Conservation (phyloP, 2,888 invertebrate species). For the Proisotoma minuta region DNA sequence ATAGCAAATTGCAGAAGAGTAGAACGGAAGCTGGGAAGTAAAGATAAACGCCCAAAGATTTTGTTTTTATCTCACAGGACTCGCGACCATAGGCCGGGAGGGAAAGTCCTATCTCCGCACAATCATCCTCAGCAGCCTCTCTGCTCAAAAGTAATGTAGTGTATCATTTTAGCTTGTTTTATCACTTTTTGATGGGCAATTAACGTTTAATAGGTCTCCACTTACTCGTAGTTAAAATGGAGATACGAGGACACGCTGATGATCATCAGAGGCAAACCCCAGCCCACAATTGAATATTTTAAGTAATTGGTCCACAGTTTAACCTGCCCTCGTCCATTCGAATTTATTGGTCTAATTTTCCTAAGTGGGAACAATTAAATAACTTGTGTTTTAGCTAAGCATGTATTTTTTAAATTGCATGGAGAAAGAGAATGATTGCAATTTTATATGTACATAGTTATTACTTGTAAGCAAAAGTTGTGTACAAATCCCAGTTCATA, state of each 20-base stretch:
- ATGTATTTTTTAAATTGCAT: background rate
- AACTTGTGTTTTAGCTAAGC: background rate
- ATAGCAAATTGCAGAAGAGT: constrained; percentile 34
- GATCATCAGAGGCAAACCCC: constrained; percentile 38
- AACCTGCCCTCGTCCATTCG: no score
- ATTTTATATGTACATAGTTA: background rate
- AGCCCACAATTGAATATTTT: constrained; percentile 27
- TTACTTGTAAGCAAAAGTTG: constrained; percentile 35
- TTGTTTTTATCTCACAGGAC: constrained; percentile 37
- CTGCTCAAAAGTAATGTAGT: background rate
- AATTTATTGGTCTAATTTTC: constrained; percentile 24
- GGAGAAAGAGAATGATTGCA: no score
- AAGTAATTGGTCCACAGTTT: constrained; percentile 20
- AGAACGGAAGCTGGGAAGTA: constrained; percentile 42
- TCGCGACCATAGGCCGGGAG: constrained; percentile 42
- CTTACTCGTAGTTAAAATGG: constrained; percentile 39
- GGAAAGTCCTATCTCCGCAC: constrained; percentile 22
- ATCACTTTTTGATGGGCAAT: constrained; percentile 13
- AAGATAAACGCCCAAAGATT: constrained; percentile 35
- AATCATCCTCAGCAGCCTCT: constrained; percentile 29
- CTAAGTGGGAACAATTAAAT: constrained; percentile 9
- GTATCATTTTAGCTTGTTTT: constrained; percentile 8
- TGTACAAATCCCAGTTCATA: constrained; percentile 42
- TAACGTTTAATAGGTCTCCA: constrained; percentile 6
- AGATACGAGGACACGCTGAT: constrained; percentile 29